Evolutionary conservation across 2,888 invertebrate species (phyloP).

Genomic region (Teleogryllus oceanicus): DNA sequence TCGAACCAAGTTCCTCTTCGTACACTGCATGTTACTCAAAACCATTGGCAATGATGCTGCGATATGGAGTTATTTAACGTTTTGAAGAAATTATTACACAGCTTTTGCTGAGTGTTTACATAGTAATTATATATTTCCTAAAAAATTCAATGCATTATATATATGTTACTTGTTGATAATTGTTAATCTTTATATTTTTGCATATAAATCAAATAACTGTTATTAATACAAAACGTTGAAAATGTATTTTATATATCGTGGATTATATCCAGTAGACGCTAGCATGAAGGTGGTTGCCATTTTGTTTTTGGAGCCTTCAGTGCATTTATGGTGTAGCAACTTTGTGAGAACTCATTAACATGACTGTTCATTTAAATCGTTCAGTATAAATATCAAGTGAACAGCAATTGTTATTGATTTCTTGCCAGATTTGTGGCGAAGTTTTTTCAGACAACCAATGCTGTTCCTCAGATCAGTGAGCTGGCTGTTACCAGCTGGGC

Average conservation of each 20-base stretch:
- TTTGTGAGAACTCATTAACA: background rate
- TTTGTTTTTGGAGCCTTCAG: background rate
- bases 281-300: slow-evolving; percentile 2
- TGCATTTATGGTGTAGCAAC: background rate
- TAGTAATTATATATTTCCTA: slow-evolving; percentile 2
- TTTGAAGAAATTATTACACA: slow-evolving; percentile 28
- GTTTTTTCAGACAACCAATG: too few relatives aligned
- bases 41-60: background rate
- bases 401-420: background rate
- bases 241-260: background rate
- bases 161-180: background rate
- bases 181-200: slow-evolving; percentile 18
- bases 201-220: background rate
- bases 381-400: background rate
- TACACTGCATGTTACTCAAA: slow-evolving; percentile 2
- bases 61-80: slow-evolving; percentile 22
- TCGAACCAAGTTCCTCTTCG: background rate
- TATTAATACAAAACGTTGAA: slow-evolving; percentile 18
- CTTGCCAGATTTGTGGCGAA: background rate
- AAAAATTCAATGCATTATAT: background rate
- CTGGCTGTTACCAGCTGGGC: too few relatives aligned
- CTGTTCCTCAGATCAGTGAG: too few relatives aligned
- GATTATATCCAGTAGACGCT: background rate
- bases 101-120: slow-evolving; percentile 25
- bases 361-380: background rate